Conservation (phyloP, 2,797 vertebrate genomes). For the Cossypha caffra region DNA sequence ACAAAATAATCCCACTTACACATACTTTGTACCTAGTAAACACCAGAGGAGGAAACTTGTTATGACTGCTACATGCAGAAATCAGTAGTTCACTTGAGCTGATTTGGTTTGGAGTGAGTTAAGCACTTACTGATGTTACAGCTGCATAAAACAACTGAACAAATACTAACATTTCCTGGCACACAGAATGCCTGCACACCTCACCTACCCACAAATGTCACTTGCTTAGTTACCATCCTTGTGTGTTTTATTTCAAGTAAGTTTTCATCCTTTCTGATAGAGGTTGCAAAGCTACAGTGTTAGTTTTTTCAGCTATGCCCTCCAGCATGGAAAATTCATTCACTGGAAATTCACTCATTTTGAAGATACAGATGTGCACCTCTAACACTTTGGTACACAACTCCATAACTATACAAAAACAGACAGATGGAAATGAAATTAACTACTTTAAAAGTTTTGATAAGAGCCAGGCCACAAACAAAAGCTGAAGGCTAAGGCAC, state of each 20-base stretch:
- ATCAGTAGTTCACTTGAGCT: background rate
- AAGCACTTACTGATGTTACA: background rate
- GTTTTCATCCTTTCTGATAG: background rate
- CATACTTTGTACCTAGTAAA: background rate
- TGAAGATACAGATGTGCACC: background rate
- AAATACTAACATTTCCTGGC: background rate
- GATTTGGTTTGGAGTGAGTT: background rate
- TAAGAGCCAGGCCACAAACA: background rate
- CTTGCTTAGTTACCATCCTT: background rate
- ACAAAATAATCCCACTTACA: background rate
- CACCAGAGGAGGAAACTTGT: background rate
- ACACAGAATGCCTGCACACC: background rate
- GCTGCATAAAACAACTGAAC: background rate
- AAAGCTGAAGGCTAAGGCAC: background rate
- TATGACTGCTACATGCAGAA: background rate
- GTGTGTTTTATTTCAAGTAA: background rate
- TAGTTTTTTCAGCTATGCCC: background rate
- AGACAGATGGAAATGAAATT: background rate
- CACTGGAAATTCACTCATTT: background rate
- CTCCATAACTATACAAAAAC: background rate
- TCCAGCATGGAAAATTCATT: background rate
- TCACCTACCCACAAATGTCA: background rate
- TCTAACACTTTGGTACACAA: background rate
- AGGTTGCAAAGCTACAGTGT: background rate
- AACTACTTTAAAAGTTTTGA: background rate